A percentile compares a stretch with the other conserved stretches of the same genome.
Conservation (phyloP, 2,113 vertebrate genomes). For the Prinia subflava region DNA sequence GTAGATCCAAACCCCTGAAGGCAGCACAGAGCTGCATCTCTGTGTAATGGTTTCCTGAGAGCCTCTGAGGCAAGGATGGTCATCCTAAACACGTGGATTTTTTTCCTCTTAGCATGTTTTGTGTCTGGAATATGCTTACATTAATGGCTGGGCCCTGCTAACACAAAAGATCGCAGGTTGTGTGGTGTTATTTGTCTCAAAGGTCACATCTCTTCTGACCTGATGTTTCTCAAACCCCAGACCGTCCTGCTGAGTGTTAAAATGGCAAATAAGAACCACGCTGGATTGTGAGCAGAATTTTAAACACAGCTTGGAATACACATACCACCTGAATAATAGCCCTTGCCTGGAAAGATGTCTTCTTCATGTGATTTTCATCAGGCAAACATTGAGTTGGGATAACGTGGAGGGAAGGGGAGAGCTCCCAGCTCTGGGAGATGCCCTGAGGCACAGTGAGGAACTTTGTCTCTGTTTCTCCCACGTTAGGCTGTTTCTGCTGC, state of each 20-base stretch:
- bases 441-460: background rate
- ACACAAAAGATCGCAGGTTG: background rate
- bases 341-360: background rate
- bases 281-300: background rate
- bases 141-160: background rate
- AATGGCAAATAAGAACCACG: background rate
- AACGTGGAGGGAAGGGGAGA: background rate
- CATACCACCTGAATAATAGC: background rate
- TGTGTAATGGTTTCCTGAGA: fast-evolving
- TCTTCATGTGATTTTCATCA: background rate
- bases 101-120: background rate
- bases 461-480: background rate
- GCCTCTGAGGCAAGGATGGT: background rate
- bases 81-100: fast-evolving
- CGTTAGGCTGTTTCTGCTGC: fast-evolving
- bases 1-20: background rate
- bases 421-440: background rate
- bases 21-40: background rate
- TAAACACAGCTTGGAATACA: background rate
- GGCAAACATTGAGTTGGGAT: background rate
- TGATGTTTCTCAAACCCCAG: background rate
- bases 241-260: background rate
- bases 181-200: background rate
- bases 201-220: background rate
- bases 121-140: background rate